Evolutionary conservation across 2,113 vertebrate species (phyloP).

Genomic region (Microtus ochrogaster): DNA sequence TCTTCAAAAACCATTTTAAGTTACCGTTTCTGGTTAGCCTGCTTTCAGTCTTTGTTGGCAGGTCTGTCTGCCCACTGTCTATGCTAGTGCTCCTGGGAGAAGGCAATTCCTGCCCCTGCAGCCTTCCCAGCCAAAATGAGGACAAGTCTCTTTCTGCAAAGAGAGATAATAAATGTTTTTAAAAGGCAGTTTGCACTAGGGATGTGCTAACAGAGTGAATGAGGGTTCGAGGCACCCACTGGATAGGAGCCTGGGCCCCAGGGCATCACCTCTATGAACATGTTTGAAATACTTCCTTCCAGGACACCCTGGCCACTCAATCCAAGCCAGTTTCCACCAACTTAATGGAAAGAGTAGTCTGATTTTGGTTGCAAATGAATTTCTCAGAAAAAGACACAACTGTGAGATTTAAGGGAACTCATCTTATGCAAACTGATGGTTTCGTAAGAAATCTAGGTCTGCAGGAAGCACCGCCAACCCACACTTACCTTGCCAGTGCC

Average conservation of each 20-base stretch:
- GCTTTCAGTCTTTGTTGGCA: neutral
- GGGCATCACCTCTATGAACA: neutral
- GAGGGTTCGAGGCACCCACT: neutral
- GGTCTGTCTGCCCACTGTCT: neutral
- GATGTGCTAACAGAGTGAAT: rapidly evolving
- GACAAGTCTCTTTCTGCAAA: neutral
- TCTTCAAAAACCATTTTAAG: neutral
- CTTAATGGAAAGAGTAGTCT: constrained; percentile 29
- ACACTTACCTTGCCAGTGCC: neutral
- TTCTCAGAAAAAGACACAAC: constrained; percentile 50
- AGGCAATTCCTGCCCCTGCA: neutral
- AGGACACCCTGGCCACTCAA: neutral
- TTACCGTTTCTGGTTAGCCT: neutral
- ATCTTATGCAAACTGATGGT: neutral
- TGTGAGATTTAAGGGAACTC: neutral
- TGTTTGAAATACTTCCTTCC: neutral
- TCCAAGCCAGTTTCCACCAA: neutral
- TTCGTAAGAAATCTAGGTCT: constrained; percentile 62
- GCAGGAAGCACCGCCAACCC: constrained; percentile 47
- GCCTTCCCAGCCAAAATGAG: neutral
- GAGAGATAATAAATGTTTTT: neutral
- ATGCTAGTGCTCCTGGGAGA: neutral
- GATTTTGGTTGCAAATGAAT: neutral
- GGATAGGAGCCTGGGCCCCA: neutral
- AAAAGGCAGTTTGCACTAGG: neutral